Base-by-base conservation (phyloP, 2,113 vertebrate species). In the Campylomormyrus numenius region DNA sequence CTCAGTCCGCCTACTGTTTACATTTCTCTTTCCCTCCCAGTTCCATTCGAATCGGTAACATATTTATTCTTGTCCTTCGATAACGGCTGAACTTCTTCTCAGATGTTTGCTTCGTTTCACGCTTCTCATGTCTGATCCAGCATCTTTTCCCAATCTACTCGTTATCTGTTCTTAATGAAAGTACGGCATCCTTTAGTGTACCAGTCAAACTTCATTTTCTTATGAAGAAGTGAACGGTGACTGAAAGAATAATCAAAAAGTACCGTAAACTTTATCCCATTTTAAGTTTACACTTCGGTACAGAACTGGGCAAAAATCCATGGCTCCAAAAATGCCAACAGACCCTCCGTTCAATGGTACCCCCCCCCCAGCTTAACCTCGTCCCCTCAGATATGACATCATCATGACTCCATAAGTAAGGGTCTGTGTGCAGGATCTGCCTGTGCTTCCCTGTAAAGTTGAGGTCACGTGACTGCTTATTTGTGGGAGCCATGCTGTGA, bases 401-500 rank as follows among this genome's bases (percentile, higher is more conserved):
- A 86, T 46, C 84, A 85, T 15, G 24, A 24, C 21, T 46, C 46
- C 48, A 86, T 86, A 48, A 86, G 45, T 86, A 48, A 86, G 84
- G 84, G 42, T 31, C n/a, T 49, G 84, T 50, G 45, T 48, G 84
- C 48, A 46, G 27, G 50, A 52, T 21, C 1, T 35, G 31, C 45
- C 21, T 42, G 9, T 27, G 21, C 4, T 19, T 45, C 17, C 56
- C 56, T 66, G 39, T 42, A 45, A 45, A 10, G 35, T 66, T 42
- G 3, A 88, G 21, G 56, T n/a, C 48, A 15, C 0, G n/a, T 39
- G 31, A 56, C 86, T 52, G 50, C 21, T 77, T 91, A 88, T 93
- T 92, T 92, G 86, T 93, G 92, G 92, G 93, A 94, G 90, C 90
- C 89, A 56, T 86, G 87, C 56, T 85, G 45, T 89, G 91, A n/a